These are phyloP conservation scores for Copidosoma aretas DNA, from an alignment of 2,888 invertebrate genomes.

Conservation along the genomic window DNA sequence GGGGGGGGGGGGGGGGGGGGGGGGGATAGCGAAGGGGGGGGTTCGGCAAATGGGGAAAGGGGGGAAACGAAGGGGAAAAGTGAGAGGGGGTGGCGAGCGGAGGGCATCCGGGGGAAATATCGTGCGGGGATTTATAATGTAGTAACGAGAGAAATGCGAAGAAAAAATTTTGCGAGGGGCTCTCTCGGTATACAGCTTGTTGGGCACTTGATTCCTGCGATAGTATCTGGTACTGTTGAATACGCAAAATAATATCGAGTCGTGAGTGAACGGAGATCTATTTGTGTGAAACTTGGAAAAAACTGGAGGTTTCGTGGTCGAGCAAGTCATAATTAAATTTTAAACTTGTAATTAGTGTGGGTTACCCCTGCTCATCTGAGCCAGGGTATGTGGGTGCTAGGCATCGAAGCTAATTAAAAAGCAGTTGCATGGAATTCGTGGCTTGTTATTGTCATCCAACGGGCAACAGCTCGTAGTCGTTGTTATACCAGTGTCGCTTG, in stretches of 20 bases:
- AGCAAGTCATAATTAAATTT: too few relatives aligned
- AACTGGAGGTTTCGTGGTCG: neutral
- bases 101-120: neutral
- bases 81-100: neutral
- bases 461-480: conserved; percentile 23
- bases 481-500: too few relatives aligned
- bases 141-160: neutral
- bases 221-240: too few relatives aligned
- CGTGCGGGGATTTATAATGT: neutral
- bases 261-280: too few relatives aligned
- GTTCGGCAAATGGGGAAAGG: conserved; percentile 15
- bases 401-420: conserved; percentile 24
- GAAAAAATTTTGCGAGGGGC: neutral
- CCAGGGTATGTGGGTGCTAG: too few relatives aligned
- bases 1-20: neutral
- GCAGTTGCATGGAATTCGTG: conserved; percentile 16
- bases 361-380: too few relatives aligned
- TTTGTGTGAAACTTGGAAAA: neutral
- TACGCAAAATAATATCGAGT: neutral
- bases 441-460: conserved; percentile 28
- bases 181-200: too few relatives aligned
- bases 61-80: conserved; percentile 2
- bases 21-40: conserved; percentile 3
- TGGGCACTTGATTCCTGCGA: too few relatives aligned
- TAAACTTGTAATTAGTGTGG: too few relatives aligned